Conservation (phyloP, 2,797 vertebrate genomes). For the Champsocephalus gunnari region DNA sequence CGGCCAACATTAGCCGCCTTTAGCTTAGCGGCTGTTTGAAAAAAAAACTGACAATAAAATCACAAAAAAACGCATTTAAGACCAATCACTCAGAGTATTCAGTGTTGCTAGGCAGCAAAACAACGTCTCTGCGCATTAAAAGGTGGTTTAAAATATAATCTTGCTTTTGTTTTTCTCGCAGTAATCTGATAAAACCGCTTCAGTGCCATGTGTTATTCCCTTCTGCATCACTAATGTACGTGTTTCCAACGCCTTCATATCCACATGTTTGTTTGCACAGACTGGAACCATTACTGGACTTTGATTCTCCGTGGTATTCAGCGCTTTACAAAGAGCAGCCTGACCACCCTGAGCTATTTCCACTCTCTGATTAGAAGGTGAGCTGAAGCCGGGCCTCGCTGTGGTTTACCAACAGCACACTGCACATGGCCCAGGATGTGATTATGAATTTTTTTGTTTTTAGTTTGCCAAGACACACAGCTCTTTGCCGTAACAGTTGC, state of each 20-base stretch:
- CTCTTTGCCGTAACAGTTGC: slow-evolving; percentile 13
- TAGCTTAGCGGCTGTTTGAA: no score
- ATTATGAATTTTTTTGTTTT: slow-evolving; percentile 35
- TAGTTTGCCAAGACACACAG: slow-evolving; percentile 38
- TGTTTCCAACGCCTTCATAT: neutral
- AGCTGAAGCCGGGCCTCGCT: slow-evolving; percentile 64
- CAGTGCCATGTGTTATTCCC: neutral
- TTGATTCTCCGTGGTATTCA: slow-evolving; percentile 57
- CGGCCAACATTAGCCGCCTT: no score
- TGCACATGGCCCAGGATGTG: slow-evolving; percentile 35
- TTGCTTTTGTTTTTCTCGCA: slow-evolving; percentile 2
- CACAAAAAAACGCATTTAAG: no score
- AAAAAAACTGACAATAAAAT: no score
- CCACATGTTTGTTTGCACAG: slow-evolving; percentile 55
- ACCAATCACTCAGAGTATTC: no score
- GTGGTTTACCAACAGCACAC: slow-evolving; percentile 34
- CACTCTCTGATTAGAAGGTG: slow-evolving; percentile 81
- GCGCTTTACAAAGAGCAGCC: slow-evolving; percentile 52
- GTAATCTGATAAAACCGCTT: neutral
- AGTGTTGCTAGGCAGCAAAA: slow-evolving; percentile 24
- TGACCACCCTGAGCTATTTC: slow-evolving; percentile 78
- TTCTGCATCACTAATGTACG: slow-evolving; percentile 9
- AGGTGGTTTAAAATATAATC: slow-evolving; percentile 3
- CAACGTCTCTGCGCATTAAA: neutral
- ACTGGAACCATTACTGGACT: slow-evolving; percentile 63